Base-by-base conservation (phyloP, 2,113 vertebrate species). In the Clupea harengus region DNA sequence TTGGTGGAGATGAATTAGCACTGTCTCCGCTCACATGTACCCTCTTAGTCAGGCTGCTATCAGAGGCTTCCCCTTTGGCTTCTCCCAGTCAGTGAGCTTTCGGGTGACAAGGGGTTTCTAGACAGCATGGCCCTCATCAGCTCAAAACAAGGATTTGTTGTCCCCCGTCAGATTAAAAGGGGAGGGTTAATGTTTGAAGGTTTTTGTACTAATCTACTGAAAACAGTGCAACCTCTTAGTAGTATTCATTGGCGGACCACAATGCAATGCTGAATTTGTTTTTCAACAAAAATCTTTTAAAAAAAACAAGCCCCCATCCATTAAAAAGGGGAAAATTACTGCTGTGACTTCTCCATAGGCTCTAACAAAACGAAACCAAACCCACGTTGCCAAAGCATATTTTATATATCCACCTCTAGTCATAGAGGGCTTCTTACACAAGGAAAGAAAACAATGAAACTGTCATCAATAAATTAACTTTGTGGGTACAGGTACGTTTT, bases 401-500 rank as follows among this genome's bases (percentile, higher is more conserved):
- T n/a, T 17, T 78, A 15, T 15, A 78, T 78, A 2, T 39, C 10
- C 28, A 44, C 13, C 28, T 64, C 4, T n/a, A 9, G 60, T 25
- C 13, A 9, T 39, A 39, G 1, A 39, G 39, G 39, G 2, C 50
- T 20, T 78, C 72, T 15, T 4, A 72, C 25, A 32, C 3, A 28
- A 72, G 13, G 6, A 15, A 32, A 7, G 13, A 72, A 32, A 72
- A 28, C 0, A 32, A 13, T 28, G 25, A 8, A 67, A 67, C 60
- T 28, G 15, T 18, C 52, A 54, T 4, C 13, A 54, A 18, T 54
- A 18, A 18, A 54, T 54, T 54, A 54, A 54, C 39, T 84, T 25
- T 52, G 45, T 64, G 83, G 11, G 83, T 81, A 84, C 80, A 85
- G 87, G 86, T 39, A 39, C 39, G 39, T 88, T 89, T 86, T 54